These are phyloP conservation scores for Odontamblyopus rebecca DNA, from an alignment of 2,797 vertebrate species.

Conservation along the genomic window DNA sequence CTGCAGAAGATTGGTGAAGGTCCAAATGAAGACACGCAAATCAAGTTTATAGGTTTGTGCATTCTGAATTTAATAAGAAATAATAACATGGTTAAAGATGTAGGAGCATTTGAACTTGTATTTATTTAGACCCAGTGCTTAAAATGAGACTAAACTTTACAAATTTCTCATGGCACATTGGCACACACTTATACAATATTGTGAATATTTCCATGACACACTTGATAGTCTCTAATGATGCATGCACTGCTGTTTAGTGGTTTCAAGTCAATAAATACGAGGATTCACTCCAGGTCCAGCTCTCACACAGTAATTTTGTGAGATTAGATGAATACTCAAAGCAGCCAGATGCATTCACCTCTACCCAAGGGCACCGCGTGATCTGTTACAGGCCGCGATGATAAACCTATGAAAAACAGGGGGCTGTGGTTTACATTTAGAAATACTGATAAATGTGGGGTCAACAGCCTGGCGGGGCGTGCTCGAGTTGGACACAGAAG, in stretches of 20 bases:
- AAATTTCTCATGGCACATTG: background rate
- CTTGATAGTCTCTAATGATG: background rate
- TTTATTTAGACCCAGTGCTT: background rate
- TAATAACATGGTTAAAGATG: too few relatives aligned
- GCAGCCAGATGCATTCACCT: conserved; percentile 59
- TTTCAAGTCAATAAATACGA: background rate
- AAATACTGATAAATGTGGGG: conserved; percentile 72
- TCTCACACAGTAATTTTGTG: conserved; percentile 41
- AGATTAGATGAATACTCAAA: conserved; percentile 64
- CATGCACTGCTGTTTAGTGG: background rate
- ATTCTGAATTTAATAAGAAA: background rate
- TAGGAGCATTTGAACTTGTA: background rate
- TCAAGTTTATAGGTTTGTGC: background rate
- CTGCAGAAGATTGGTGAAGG: background rate
- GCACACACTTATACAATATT: background rate
- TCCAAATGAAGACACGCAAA: background rate
- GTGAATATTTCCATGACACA: background rate
- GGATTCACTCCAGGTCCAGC: background rate
- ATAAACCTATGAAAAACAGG: conserved; percentile 23
- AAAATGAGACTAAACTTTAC: background rate
- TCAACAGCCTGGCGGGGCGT: conserved; percentile 54
- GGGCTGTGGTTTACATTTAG: conserved; percentile 52
- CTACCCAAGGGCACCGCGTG: conserved; percentile 48
- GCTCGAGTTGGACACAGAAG: conserved; percentile 44
- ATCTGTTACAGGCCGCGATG: conserved; percentile 45